Evolutionary conservation across 1,140 invertebrate species (phyloP), one percentile per base, ranked within the genome.

Genomic region (Drosophila obscura): DNA sequence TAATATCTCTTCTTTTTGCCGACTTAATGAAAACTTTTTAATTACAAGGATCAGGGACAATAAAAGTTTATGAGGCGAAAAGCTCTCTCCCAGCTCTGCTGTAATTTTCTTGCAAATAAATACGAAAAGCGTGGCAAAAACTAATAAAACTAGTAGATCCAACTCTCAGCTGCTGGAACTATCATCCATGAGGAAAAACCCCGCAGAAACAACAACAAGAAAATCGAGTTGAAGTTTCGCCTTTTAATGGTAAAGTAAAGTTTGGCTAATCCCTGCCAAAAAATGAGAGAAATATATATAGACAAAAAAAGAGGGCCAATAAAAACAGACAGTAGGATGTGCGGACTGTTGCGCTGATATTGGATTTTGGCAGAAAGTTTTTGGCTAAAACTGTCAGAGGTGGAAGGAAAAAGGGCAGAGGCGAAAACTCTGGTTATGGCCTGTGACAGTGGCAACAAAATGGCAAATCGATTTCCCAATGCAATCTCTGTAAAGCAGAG

Each of bases 11-110:
- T 28, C 64, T 31, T 50, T 15, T 43, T 50, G 26, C 31, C 49
- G 72, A 77, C 73, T 81, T 87, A 59, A 75, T 74, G 50, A 55
- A 82, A 88, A 87, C 59, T 87, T 87, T 87, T 87, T 88, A 87
- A 87, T 87, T 88, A 88, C 83, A 46, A 75, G 69, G 65, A 82
- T 87, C 82, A 82, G 65, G 11, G 65, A 77, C 82, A 88, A 87
- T 87, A 82, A 87, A 88, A 87, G 69, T 87, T 87, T 87, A 82
- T 82, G 73, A 73, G 73, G 82, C 83, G 66, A 51, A 87, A 74
- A 81, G 73, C 80, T 28, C 22, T 22, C 9, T 3, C 52, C 9
- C 4, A 8, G 13, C 39, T 48, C 46, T 28, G 16, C 22, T 16
- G 43, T 35, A 55, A 52, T 73, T 50, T 39, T 64, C 39, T 51